A percentile compares a stretch with the other conserved stretches of the same genome.
phyloP scores from a whole-genome alignment of 2,113 vertebrate genomes.

The Leucopsar rothschildi region DNA sequence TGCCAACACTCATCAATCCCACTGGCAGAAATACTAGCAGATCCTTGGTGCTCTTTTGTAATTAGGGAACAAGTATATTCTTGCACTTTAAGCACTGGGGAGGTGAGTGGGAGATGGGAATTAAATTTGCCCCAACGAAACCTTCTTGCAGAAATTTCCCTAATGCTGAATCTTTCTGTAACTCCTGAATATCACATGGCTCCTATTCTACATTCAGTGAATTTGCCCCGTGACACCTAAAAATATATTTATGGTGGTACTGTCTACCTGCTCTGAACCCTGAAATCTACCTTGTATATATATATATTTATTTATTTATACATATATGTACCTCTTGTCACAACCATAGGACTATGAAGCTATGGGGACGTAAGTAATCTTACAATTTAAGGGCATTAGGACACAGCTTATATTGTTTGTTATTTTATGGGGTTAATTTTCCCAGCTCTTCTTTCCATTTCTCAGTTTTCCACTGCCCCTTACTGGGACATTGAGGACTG shows the following conservation, averaged over 20 bases:
- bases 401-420: background rate
- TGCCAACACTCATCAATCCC: background rate
- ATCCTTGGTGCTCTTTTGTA: background rate
- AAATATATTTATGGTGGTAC: background rate
- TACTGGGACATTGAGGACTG: background rate
- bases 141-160: background rate
- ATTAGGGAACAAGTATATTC: conserved; percentile 4
- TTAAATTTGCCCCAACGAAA: background rate
- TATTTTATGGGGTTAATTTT: background rate
- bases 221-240: background rate
- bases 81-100: background rate
- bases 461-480: background rate
- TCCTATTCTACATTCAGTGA: background rate
- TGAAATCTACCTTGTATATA: background rate
- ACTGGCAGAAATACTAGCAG: background rate
- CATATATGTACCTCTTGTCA: background rate
- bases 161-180: background rate
- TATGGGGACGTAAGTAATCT: background rate
- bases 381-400: background rate
- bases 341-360: background rate
- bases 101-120: background rate
- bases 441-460: background rate
- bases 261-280: background rate
- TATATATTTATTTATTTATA: fast-evolving
- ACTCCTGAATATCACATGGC: background rate